A percentile compares a stretch with the other conserved stretches of the same genome.
phyloP scores from a whole-genome alignment of 2,113 vertebrate genomes.

The Campylorhamphus procurvoides region DNA sequence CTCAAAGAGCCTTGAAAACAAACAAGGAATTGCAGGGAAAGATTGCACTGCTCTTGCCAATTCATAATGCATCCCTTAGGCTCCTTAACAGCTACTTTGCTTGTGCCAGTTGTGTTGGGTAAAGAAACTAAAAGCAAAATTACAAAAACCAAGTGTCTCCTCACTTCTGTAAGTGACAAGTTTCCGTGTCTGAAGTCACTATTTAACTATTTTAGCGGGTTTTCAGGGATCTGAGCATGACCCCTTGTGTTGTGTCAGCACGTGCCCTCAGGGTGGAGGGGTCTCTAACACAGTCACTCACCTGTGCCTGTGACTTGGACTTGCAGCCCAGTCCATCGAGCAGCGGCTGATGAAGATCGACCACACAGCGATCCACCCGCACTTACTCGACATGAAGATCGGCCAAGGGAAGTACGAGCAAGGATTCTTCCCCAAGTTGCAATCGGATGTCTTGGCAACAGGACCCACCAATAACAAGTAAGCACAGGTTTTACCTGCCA shows the following conservation, averaged over 20 bases:
- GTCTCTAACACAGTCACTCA: rapidly evolving
- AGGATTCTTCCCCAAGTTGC: constrained; percentile 94
- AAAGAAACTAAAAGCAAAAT: background rate
- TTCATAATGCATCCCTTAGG: background rate
- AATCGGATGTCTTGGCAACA: constrained; percentile 88
- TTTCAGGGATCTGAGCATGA: background rate
- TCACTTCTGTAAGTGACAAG: background rate
- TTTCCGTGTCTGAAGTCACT: background rate
- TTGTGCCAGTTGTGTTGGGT: background rate
- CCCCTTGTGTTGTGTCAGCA: background rate
- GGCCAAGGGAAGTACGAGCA: constrained; percentile 96
- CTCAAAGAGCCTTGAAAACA: background rate
- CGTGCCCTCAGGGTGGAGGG: background rate
- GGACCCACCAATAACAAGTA: constrained; percentile 94
- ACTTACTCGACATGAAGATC: constrained; percentile 97
- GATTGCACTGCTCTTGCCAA: background rate
- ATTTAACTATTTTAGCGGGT: background rate
- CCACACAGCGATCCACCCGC: constrained; percentile 95
- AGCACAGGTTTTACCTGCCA: constrained; percentile 47
- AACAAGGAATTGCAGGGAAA: background rate
- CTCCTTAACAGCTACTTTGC: background rate
- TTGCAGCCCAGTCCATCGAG: constrained; percentile 89
- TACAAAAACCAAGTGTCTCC: background rate
- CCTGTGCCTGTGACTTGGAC: constrained; percentile 39
- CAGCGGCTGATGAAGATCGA: constrained; percentile 92